A percentile compares a stretch with the other conserved stretches of the same genome.
These are phyloP conservation scores for Operophtera brumata DNA, from an alignment of 2,888 invertebrate genomes.

Conservation along the genomic window DNA sequence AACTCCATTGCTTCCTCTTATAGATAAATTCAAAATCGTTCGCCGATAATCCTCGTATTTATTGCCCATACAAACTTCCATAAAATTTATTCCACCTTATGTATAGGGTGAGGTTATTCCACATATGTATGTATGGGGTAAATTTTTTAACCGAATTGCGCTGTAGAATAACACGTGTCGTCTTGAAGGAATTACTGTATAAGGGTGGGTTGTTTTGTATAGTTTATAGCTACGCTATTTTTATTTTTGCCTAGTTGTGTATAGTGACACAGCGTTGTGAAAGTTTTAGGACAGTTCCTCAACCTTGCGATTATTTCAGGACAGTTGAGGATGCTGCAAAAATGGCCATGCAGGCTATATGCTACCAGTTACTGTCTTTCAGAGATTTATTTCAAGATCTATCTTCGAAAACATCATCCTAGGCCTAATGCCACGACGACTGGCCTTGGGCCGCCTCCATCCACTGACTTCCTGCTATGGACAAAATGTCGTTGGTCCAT, in stretches of 20 bases:
- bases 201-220: conserved; percentile 43
- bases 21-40: conserved; percentile 21
- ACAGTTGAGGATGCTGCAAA: no score
- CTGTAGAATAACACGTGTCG: conserved; percentile 70
- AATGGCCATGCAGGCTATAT: no score
- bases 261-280: conserved; percentile 37
- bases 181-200: conserved; percentile 62
- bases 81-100: conserved; percentile 25
- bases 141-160: conserved; percentile 59
- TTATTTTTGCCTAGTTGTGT: conserved; percentile 47
- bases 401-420: no score
- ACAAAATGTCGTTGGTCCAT: no score
- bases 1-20: conserved; percentile 3
- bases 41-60: conserved; percentile 33
- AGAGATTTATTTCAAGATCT: no score
- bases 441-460: no score
- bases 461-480: no score
- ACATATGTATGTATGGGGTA: conserved; percentile 34
- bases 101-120: conserved; percentile 36
- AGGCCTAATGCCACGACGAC: no score
- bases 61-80: conserved; percentile 31
- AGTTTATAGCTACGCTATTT: conserved; percentile 49
- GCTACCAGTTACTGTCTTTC: no score
- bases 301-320: not conserved
- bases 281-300: conserved; percentile 17